Evolutionary conservation across 2,797 vertebrate genomes (phyloP), one percentile per base, ranked within the genome.

Genomic region (Jordanella pulchra): DNA sequence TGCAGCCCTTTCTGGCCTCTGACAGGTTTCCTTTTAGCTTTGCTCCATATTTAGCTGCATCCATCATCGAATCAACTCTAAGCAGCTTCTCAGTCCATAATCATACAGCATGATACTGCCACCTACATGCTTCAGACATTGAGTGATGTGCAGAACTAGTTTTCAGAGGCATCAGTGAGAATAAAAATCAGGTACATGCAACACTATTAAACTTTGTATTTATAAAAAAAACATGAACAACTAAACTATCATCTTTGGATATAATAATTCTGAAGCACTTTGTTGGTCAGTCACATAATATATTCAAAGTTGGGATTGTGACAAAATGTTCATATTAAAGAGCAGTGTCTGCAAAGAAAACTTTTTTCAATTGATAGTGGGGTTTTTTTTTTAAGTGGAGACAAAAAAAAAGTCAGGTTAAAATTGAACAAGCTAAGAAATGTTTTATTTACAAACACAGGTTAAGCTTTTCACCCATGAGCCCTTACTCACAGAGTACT

Each of bases 401-500:
- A 35, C 54, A 35, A 60, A 67, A 50, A 9, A 47, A 1, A 0
- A 80, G 66, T 54, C 72, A 65, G 5, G 13, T 75, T 85, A 89
- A 86, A 91, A 93, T 92, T 92, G 78, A 91, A 91, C 93, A 94
- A 94, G 93, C 93, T 90, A 91, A 91, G 87, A 84, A 84, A 79
- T 28, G 92, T 91, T 92, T 91, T 93, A 94, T 94, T 91, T 91
- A 94, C 93, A 94, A 77, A 85, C 84, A 91, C 75, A 72, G 81
- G 73, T 83, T 75, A 83, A 67, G 71, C 55, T 45, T 77, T 74
- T 84, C 21, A 66, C 80, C 86, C 79, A 78, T 64, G 71, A 86
- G 85, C 84, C 78, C 78, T 68, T 82, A 73, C 83, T 86, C 71
- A 79, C 71, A 73, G 83, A 85, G 72, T 75, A 54, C 85, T 84